Percentiles rank a stretch among this genome's conserved stretches.
These are phyloP conservation scores for Silurus lanzhouensis DNA, from an alignment of 2,797 vertebrate genomes.

Conservation along the genomic window DNA sequence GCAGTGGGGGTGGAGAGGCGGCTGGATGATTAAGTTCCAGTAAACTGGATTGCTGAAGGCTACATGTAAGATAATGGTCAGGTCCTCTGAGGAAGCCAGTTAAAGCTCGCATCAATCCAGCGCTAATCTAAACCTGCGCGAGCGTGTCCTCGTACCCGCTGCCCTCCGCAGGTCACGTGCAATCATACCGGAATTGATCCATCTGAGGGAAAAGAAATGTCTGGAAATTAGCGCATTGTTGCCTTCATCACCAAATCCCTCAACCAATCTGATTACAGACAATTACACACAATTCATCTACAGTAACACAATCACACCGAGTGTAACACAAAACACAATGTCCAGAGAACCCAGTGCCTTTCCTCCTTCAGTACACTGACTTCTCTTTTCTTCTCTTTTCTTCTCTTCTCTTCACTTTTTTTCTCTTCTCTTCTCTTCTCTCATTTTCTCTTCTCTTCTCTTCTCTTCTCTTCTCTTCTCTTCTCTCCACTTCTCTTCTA, in stretches of 20 bases:
- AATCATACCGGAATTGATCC: constrained; percentile 51
- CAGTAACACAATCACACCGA: constrained; percentile 39
- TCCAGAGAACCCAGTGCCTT: constrained; percentile 2
- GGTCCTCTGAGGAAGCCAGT: constrained; percentile 51
- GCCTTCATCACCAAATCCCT: constrained; percentile 32
- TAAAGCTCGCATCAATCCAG: constrained; percentile 59
- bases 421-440: no score
- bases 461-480: no score
- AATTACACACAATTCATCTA: constrained; percentile 49
- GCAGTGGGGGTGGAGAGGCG: constrained; percentile 70
- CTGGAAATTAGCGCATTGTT: constrained; percentile 37
- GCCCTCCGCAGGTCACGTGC: constrained; percentile 43
- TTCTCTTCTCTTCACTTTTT: no score
- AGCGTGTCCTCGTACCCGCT: constrained; percentile 36
- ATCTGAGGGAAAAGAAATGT: constrained; percentile 34
- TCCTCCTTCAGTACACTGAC: no score
- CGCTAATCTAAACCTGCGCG: constrained; percentile 50
- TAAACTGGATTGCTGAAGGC: constrained; percentile 72
- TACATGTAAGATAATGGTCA: constrained; percentile 60
- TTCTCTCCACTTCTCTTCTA: no score
- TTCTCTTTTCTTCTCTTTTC: no score
- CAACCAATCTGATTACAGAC: constrained; percentile 49
- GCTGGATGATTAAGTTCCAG: constrained; percentile 76
- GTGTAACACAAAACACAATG: constrained; percentile 33
- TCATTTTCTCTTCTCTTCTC: no score